Evolutionary conservation across 2,113 vertebrate species (phyloP).

Genomic region (Pungitius pungitius): DNA sequence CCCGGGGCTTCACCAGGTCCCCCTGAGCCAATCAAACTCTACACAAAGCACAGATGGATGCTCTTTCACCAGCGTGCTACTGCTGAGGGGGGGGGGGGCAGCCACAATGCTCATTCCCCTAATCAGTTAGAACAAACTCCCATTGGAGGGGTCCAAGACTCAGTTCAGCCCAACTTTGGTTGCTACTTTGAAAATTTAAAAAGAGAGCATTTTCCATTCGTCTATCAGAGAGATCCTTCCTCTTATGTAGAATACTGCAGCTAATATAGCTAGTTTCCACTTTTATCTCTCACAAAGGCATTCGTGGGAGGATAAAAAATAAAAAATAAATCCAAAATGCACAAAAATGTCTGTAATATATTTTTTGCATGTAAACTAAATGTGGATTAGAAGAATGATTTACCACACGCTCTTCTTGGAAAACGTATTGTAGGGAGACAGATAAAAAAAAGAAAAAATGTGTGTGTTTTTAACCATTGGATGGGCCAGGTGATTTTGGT

Average conservation of each 20-base stretch:
- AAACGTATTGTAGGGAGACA: slow-evolving; percentile 61
- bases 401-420: slow-evolving; percentile 49
- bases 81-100: slow-evolving; percentile 63
- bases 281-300: no score
- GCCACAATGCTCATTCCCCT: slow-evolving; percentile 60
- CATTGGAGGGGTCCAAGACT: slow-evolving; percentile 62
- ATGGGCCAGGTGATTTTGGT: slow-evolving; percentile 80
- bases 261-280: neutral
- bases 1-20: slow-evolving; percentile 82
- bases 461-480: slow-evolving; percentile 69
- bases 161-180: slow-evolving; percentile 56
- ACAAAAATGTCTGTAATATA: slow-evolving; percentile 30
- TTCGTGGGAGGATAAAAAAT: neutral
- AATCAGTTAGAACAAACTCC: slow-evolving; percentile 74
- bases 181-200: slow-evolving; percentile 35
- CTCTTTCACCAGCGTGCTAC: slow-evolving; percentile 82
- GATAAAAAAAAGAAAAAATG: slow-evolving; percentile 52
- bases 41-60: slow-evolving; percentile 82
- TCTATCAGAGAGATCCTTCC: slow-evolving; percentile 11
- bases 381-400: slow-evolving; percentile 55
- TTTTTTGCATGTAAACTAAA: slow-evolving; percentile 46
- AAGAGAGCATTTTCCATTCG: slow-evolving; percentile 34
- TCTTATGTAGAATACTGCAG: neutral
- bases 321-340: slow-evolving; percentile 4
- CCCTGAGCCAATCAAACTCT: slow-evolving; percentile 85